Base-by-base conservation (phyloP, 2,113 vertebrate genomes). In the Strigops habroptila region DNA sequence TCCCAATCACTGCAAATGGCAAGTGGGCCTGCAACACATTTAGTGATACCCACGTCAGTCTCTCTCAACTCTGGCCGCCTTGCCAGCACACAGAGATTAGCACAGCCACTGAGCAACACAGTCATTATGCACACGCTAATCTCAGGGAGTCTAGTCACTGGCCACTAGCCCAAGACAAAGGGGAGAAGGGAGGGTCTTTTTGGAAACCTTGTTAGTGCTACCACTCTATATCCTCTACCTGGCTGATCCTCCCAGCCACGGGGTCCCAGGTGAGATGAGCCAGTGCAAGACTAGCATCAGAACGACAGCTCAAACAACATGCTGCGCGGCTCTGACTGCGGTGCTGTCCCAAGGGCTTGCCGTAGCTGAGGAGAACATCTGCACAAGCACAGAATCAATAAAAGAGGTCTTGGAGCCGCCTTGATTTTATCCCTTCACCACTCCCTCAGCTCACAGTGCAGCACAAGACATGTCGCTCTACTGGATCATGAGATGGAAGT, bases 1-100 rank as follows among this genome's bases (percentile, higher is more conserved):
- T 99, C 83, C 99, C 99, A 14, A 99, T 98, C 69, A 99, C 99
- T 5, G 99, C 99, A 90, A 99, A 99, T 0, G 99, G 99, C 97
- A 99, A 98, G 97, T 99, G 99, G 76, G 98, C 99, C 99, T 99
- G 97, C 60, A 97, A 98, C 25, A 95, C 37, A 98, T 87, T 65
- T 18, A 75, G 62, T 15, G 28, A 78, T 7, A 86, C 18, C 44
- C 37, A 57, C 0, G 0, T 97, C 89, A 96, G 93, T 76, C 59
- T 41, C 59, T 44, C 77, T 74, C 44, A 41, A 4, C 53, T 19
- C 49, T 31, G 51, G 13, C 59, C 85, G 69, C 74, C n/a, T 63
- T 2, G 1, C 8, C 76, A 60, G 55, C 76, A 94, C 82, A 88
- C 76, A 53, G 35, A 39, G 55, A 67, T 71, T 76, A 86, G 53